Evolutionary conservation across 2,888 invertebrate species (phyloP), one percentile per base, ranked within the genome.

Genomic region (Amblyjoppa proteus): DNA sequence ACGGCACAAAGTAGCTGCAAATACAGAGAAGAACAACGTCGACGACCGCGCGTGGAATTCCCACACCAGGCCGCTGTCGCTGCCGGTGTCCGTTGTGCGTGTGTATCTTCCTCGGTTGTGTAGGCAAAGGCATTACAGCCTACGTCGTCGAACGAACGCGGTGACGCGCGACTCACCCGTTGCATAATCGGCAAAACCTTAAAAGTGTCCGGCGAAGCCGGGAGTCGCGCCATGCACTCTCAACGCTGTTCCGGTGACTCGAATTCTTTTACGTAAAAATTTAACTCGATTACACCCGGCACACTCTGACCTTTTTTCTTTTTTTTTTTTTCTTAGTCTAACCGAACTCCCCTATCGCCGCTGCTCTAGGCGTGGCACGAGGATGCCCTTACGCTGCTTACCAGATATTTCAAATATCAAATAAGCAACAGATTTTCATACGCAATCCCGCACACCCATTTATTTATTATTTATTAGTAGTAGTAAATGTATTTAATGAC

Each of bases 231-330:
- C 56, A 76, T 38, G 58, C 71, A 49, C 68, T 66, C 28, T 20
- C 56, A 31, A 70, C 53, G 20, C 49, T 87, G 86, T 88, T 80
- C 89, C 89, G 84, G 85, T 89, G 88, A 89, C 88, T 88, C 85
- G 89, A 91, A 91, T 90, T 88, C 88, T 88, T 90, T 92, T 91
- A 92, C 90, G 91, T 91, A 92, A 92, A 92, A 83, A 90, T 87
- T 90, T 91, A 90, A 92, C 86, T 90, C 89, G 87, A 92, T 92
- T 91, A 89, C 74, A 34, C 41, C 51, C 64, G 45, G 31, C 6
- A 75, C 38, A 51, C 66, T 75, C 51, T 64, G 76, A 56, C 75
- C 80, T 75, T 74, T 79, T 68, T 73, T 53, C 38, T 70, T 58
- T 69, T 71, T 38, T 58, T 28, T 25, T 51, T 78, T 38, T 51